These are phyloP conservation scores for Catotricha subobsoleta DNA, from an alignment of 2,888 invertebrate species.

Conservation along the genomic window DNA sequence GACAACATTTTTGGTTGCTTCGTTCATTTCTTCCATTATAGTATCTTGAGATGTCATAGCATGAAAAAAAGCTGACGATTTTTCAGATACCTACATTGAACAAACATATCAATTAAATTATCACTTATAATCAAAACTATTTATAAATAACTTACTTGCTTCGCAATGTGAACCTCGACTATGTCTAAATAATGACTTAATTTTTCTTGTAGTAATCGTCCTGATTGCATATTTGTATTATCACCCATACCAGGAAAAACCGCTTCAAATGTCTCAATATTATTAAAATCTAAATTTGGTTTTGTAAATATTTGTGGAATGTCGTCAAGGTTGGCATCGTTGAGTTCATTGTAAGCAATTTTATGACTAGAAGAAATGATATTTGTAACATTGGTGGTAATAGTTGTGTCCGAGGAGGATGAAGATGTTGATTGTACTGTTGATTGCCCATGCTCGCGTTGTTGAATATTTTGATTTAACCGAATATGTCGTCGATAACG, in stretches of 20 bases:
- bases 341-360: background rate
- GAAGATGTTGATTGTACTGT: constrained; percentile 1
- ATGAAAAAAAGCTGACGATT: constrained; percentile 93
- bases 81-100: constrained; percentile 50
- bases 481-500: constrained; percentile 44
- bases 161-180: constrained; percentile 83
- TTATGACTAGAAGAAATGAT: constrained; percentile 35
- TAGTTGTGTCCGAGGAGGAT: background rate
- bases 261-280: constrained; percentile 61
- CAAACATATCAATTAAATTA: background rate
- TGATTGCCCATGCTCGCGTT: constrained; percentile 5
- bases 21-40: constrained; percentile 84
- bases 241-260: constrained; percentile 55
- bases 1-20: constrained; percentile 59
- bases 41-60: constrained; percentile 97
- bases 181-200: constrained; percentile 87
- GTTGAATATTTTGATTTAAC: constrained; percentile 21
- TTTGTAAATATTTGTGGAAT: constrained; percentile 77
- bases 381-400: constrained; percentile 28
- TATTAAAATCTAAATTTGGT: constrained; percentile 58
- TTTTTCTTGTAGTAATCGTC: constrained; percentile 67
- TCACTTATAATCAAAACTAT: background rate
- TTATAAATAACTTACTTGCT: constrained; percentile 37
- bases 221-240: constrained; percentile 29
- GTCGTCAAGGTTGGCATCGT: constrained; percentile 35